Evolutionary conservation across 2,113 vertebrate species (phyloP).

Genomic region (Peucedramus taeniatus): DNA sequence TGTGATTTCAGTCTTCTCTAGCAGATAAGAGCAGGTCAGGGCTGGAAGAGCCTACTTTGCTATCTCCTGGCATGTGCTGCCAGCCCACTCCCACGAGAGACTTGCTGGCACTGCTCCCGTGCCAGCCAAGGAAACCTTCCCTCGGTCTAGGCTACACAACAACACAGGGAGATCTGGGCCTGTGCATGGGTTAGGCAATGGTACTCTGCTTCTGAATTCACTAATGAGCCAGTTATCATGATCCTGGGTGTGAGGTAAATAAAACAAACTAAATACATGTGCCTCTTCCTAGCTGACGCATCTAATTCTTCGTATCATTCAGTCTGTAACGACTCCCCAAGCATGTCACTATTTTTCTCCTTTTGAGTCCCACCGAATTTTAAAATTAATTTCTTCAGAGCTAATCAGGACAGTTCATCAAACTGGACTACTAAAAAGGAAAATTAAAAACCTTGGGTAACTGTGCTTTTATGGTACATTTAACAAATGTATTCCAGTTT

Average conservation of each 20-base stretch:
- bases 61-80: background rate
- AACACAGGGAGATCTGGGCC: background rate
- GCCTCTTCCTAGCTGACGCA: background rate
- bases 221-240: background rate
- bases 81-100: accelerated
- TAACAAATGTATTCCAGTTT: conserved; percentile 34
- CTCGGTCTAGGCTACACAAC: accelerated
- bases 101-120: accelerated
- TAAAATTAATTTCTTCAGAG: background rate
- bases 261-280: background rate
- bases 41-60: background rate
- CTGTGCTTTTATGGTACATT: conserved; percentile 25
- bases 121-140: accelerated
- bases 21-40: background rate
- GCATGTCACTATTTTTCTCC: background rate
- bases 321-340: background rate
- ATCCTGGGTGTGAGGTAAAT: background rate
- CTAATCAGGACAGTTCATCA: conserved; percentile 19
- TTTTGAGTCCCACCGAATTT: background rate
- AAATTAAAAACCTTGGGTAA: conserved; percentile 6
- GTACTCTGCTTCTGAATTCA: background rate
- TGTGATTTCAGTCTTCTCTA: background rate
- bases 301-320: background rate
- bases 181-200: background rate
- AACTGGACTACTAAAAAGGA: background rate